Evolutionary conservation across 1,140 invertebrate genomes (phyloP), one percentile per base, ranked within the genome.

Genomic region (Pinna nobilis): DNA sequence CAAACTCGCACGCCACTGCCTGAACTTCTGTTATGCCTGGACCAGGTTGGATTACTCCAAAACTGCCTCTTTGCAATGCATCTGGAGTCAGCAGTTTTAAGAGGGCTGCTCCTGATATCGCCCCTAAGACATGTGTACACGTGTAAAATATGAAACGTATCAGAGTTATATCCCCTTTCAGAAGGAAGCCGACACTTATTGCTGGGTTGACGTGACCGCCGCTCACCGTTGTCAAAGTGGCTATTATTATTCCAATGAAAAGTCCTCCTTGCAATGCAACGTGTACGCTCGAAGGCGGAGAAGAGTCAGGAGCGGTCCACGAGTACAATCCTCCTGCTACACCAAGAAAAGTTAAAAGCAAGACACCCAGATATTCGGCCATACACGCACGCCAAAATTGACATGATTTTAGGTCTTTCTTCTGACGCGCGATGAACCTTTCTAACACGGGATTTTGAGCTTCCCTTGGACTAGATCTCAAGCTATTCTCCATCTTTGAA

Each of bases 1-100:
- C 87, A 0, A 93, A 92, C 88, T 98, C 97, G 35, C 97, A 91
- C 15, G 94, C 87, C 30, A 97, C 88, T 0, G 93, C 96, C 90
- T 97, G 94, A 9, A 65, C 55, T 5, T 70, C 37, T 11, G 77
- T 80, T 55, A 87, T 76, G n/a, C 72, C 72, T 25, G 63, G 20
- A 5, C 64, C 67, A 13, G 81, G 82, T 11, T 70, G 11, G 0
- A 84, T 68, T 0, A 84, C 39, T 2, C 81, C 84, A 15, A 83
- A 59, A 23, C 59, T 70, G 3, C 78, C 82, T 13, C 57, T 32
- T 7, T 53, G 55, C 67, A 82, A 83, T 18, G 67, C 64, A 9
- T 11, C 37, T 0, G 80, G 79, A 9, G 67, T 72, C 1, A 84
- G 49, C 15, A 66, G 63, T 25, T 80, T 77, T 1, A 87, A 59